Base-by-base conservation (phyloP, 2,888 invertebrate species). In the Nemotelus nigrinus region DNA sequence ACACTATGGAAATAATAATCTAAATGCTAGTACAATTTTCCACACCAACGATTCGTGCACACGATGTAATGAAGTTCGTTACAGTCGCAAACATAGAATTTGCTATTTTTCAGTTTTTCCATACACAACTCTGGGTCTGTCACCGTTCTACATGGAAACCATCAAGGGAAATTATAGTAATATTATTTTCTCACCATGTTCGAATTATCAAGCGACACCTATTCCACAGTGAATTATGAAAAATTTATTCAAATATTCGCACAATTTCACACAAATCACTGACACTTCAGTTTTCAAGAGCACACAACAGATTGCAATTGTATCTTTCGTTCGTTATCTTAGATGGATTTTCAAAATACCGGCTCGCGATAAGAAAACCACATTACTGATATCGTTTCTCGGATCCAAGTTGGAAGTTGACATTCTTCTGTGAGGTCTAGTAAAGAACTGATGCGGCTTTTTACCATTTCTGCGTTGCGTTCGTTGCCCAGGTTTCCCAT, bases 161-260 rank as follows among this genome's bases (percentile, higher is more conserved):
- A 53, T 55, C 55, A 43, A 70, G 70, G 70, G 55, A 70, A 70
- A 70, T 70, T 70, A 70, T 55, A 55, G 70, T 53, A 53, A 70
- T 55, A 70, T 70, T 70, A 70, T 70, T 25, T 25, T 70, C 70
- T 70, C 70, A 70, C 70, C 70, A 70, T 70, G 43, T 70, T 70
- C 70, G 43, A 70, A 63, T 63, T 50, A 50, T n/a, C 45, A 43
- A 70, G 55, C 44, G 43, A 70, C 53, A 53, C 41, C 6, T 47
- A 48, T 43, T 70, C 53, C 70, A n/a, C 70, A 47, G 43, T 43
- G 41, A 70, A 41, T 70, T 43, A 8, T 55, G 47, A 55, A 70
- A 55, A 70, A 8, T 55, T 25, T 25, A 25, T 25, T 25, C 25
- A 25, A 25, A 25, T 25, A 25, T 25, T 25, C 25, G 25, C 25